phyloP scores from a whole-genome alignment of 1,140 invertebrate genomes.

The Drosophila ohnishii region DNA sequence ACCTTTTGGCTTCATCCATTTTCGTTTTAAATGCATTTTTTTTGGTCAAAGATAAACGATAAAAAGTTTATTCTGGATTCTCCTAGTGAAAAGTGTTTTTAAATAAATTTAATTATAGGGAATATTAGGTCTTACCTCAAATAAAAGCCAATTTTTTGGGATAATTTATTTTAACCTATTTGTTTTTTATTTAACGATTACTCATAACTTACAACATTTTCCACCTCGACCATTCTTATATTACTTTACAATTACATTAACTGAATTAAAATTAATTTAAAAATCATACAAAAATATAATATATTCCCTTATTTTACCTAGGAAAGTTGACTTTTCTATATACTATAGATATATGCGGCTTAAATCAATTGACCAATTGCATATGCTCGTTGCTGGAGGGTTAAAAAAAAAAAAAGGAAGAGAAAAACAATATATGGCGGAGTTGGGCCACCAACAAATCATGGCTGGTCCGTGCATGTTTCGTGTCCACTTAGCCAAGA shows the following conservation, averaged over 20 bases:
- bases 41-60: too few relatives aligned
- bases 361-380: slow-evolving; percentile 53
- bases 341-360: slow-evolving; percentile 10
- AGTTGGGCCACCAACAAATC: slow-evolving; percentile 38
- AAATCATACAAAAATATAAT: not conserved
- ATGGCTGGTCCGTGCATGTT: slow-evolving; percentile 73
- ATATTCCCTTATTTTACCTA: not conserved
- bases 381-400: slow-evolving; percentile 28
- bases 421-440: slow-evolving; percentile 38
- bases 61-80: too few relatives aligned
- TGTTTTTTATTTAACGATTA: too few relatives aligned
- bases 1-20: too few relatives aligned
- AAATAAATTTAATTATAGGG: too few relatives aligned
- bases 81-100: too few relatives aligned
- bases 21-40: too few relatives aligned
- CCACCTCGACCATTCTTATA: not conserved
- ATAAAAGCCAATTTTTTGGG: too few relatives aligned
- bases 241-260: not conserved
- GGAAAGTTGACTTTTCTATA: not conserved
- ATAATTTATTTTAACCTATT: too few relatives aligned
- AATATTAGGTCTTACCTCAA: too few relatives aligned
- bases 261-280: not conserved
- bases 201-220: too few relatives aligned
- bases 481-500: slow-evolving; percentile 78
- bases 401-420: slow-evolving; percentile 1